phyloP scores from a whole-genome alignment of 2,797 vertebrate species.

The Anguilla marmorata region DNA sequence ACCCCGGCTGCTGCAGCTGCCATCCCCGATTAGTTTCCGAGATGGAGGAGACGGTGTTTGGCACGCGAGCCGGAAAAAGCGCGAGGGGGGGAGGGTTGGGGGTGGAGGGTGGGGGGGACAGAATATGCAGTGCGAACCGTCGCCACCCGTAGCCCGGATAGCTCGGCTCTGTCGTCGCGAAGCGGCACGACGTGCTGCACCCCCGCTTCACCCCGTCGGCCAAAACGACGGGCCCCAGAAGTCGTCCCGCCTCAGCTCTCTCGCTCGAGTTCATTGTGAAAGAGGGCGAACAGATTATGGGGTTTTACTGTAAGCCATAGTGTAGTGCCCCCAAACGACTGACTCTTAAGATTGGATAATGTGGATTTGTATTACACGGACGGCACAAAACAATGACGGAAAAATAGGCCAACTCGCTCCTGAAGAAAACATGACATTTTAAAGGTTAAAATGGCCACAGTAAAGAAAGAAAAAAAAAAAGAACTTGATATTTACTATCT shows the following conservation, averaged over 20 bases:
- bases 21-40: constrained; percentile 25
- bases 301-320: neutral
- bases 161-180: neutral
- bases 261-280: neutral
- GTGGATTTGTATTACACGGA: neutral
- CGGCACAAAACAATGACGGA: neutral
- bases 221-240: neutral
- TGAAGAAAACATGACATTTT: neutral
- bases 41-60: neutral
- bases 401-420: neutral
- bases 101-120: neutral
- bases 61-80: neutral
- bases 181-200: neutral
- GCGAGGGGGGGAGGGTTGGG: neutral
- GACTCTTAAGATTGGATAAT: neutral
- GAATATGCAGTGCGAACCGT: neutral
- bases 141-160: neutral
- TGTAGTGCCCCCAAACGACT: neutral
- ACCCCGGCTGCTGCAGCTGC: neutral
- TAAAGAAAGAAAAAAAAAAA: neutral
- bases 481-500: neutral
- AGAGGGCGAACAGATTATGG: neutral
- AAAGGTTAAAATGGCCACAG: neutral
- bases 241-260: neutral
- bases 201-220: neutral